phyloP scores from a whole-genome alignment of 2,888 invertebrate species.

The Eristalinus aeneus region DNA sequence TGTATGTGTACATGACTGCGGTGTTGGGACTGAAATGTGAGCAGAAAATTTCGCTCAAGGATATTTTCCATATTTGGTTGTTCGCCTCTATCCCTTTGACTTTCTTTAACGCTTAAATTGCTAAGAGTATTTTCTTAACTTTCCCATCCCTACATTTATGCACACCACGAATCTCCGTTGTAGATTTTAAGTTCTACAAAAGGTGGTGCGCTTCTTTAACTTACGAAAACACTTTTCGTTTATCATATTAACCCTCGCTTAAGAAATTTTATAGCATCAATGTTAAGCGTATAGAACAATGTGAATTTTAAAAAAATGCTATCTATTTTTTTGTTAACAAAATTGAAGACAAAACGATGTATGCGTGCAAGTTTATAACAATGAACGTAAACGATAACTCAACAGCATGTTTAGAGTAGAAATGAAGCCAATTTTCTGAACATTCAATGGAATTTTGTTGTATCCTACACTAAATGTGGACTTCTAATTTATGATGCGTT shows the following conservation, averaged over 20 bases:
- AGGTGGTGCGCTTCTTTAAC: slow-evolving; percentile 5
- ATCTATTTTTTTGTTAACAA: neutral
- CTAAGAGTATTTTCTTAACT: slow-evolving; percentile 12
- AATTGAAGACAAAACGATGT: neutral
- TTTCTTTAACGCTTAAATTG: slow-evolving; percentile 2
- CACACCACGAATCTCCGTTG: slow-evolving; percentile 9
- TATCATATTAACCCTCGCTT: slow-evolving; percentile 48
- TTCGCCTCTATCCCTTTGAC: slow-evolving; percentile 20
- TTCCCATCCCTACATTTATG: slow-evolving; percentile 10
- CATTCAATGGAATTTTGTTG: too few species aligned
- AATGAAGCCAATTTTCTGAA: neutral
- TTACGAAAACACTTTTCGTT: slow-evolving; percentile 35
- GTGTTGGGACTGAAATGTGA: slow-evolving; percentile 14
- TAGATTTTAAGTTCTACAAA: neutral
- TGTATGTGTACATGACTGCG: neutral
- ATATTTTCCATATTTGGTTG: slow-evolving; percentile 65
- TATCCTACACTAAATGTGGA: neutral
- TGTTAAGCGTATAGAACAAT: slow-evolving; percentile 19
- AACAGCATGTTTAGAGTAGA: neutral
- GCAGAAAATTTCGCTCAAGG: slow-evolving; percentile 32
- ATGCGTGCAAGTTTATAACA: neutral
- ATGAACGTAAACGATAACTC: neutral
- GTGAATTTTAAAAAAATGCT: slow-evolving; percentile 22
- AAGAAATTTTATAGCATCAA: slow-evolving; percentile 33
- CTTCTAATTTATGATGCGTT: too few species aligned